Base-by-base conservation (phyloP, 2,888 invertebrate species). In the Allolobophora icterica region DNA sequence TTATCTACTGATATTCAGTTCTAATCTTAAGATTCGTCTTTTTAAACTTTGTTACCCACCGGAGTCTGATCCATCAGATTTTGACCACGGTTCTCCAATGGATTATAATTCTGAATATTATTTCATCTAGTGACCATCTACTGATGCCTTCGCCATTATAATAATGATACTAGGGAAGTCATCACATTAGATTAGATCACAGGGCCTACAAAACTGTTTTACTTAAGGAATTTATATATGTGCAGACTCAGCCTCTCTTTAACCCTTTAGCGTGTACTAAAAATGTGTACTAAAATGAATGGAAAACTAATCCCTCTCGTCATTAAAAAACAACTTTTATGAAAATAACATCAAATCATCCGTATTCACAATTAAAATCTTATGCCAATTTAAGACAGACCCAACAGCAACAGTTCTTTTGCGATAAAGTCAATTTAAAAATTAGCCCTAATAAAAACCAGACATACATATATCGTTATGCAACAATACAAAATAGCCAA, bases 321-420 rank as follows among this genome's bases (percentile, higher is more conserved):
- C n/a, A n/a, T n/a, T n/a, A n/a, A n/a, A n/a, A n/a, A n/a, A n/a
- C n/a, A n/a, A 19, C 13, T 19, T 45, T 45, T 30, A 24, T 58
- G 24, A 58, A 71, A n/a, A 6, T 8, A 30, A n/a, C 8, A n/a
- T n/a, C 30, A 71, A 30, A 30, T 71, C n/a, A n/a, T 71, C 71
- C n/a, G 71, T n/a, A 71, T 71, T 71, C n/a, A 71, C 71, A 71
- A 71, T 71, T 52, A 52, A 52, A 52, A 52, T 71, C 71, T 71
- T 3, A 71, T 71, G 71, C 71, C n/a, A 71, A n/a, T n/a, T 45
- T 45, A 30, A n/a, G 71, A 71, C n/a, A 71, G 13, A 5, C n/a
- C n/a, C 6, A 71, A 2, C 11, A 71, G 71, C 71, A 71, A 71
- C 71, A n/a, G 71, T 71, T 71, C n/a, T 30, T 52, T 52, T 52